Evolutionary conservation across 2,888 invertebrate genomes (phyloP), one percentile per base, ranked within the genome.

Genomic region (Volucella inanis): DNA sequence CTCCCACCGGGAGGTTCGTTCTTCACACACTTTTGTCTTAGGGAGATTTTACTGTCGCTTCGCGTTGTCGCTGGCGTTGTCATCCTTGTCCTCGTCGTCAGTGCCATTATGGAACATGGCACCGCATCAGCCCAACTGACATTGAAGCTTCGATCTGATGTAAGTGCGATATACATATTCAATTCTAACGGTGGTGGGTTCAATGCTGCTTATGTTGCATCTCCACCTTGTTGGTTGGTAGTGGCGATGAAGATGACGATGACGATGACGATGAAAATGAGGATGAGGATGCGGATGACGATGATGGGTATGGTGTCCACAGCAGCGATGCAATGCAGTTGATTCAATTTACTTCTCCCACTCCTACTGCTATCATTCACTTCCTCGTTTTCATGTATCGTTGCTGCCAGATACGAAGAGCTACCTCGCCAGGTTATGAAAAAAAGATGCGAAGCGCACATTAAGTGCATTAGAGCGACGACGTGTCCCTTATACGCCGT

Each of bases 401-500:
- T 43, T 54, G 38, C 54, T 18, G 10, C n/a, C 22, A 22, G 22
- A 22, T 4, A 22, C 22, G 0, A 22, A 22, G 22, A 62, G 49
- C 67, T 72, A 49, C 57, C 57, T 55, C 54, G 14, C 39, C 65
- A 18, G n/a, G 41, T 74, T 76, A 76, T 81, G 81, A 65, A 76
- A 68, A 76, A 83, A 85, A 81, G 67, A 85, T 81, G 85, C 85
- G 85, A 85, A 72, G 85, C 85, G 72, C 72, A 72, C 85, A 85
- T 85, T 85, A 81, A 85, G 72, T 85, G 85, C 85, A 85, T 85
- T 85, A 85, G 81, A 81, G 85, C 75, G 81, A 85, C 85, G 80
- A 85, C 85, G 80, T 85, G 85, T 85, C 77, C 77, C 72, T 62
- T 62, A 52, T 55, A 74, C 47, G 70, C 71, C 39, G 39, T 68